A percentile compares a stretch with the other conserved stretches of the same genome.
Evolutionary conservation across 2,888 invertebrate genomes (phyloP).

Genomic region (Tryphoninae sp.): DNA sequence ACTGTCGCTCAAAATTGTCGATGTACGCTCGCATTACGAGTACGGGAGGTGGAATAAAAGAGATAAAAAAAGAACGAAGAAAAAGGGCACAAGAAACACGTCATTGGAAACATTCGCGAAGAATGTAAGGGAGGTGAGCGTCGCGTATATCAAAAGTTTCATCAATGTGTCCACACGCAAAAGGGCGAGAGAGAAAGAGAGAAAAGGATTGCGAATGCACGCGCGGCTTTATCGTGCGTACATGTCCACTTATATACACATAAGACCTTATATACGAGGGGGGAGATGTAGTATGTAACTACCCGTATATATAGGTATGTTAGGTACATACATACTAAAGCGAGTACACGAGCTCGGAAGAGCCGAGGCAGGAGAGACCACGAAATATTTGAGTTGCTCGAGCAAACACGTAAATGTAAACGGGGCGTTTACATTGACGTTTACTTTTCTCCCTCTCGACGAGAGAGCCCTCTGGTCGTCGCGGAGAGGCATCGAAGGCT

Average conservation of each 20-base stretch:
- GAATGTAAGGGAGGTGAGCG: neutral
- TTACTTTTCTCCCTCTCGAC: constrained; percentile 78
- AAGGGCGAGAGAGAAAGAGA: constrained; percentile 55
- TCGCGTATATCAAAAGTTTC: constrained; percentile 1
- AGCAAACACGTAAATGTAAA: constrained; percentile 81
- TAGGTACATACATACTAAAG: constrained; percentile 31
- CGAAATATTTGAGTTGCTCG: constrained; percentile 81
- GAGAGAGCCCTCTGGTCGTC: constrained; percentile 64
- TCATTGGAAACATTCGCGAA: neutral
- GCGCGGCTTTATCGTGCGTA: constrained; percentile 23
- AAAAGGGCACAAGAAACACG: constrained; percentile 49
- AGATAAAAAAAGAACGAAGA: too few species aligned
- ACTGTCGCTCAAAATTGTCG: constrained; percentile 7
- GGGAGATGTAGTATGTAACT: neutral
- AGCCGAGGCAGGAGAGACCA: constrained; percentile 71
- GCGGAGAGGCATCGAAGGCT: constrained; percentile 50
- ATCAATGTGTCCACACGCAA: neutral
- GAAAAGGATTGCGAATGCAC: constrained; percentile 48
- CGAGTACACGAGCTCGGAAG: constrained; percentile 52
- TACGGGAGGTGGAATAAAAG: too few species aligned
- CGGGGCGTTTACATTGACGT: constrained; percentile 79
- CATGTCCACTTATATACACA: constrained; percentile 25
- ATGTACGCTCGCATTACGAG: constrained; percentile 19
- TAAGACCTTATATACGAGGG: neutral
- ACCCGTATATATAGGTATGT: constrained; percentile 29